A percentile compares a stretch with the other conserved stretches of the same genome.
These are phyloP conservation scores for Plebejus melissa DNA, from an alignment of 2,888 invertebrate genomes.

Conservation along the genomic window DNA sequence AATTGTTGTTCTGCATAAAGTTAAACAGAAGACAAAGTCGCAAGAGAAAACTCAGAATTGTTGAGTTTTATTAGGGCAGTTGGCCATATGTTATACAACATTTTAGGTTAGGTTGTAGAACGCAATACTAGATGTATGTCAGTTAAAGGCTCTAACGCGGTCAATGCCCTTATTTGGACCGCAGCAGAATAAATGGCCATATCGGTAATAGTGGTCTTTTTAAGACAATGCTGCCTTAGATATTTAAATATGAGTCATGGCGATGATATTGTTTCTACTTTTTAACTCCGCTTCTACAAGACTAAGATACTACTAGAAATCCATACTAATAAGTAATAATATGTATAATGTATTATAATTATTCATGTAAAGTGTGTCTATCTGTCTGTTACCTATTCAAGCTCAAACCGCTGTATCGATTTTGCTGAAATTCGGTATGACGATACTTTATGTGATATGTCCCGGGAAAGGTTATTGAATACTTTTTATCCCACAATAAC, in stretches of 20 bases:
- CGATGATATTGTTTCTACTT: not conserved
- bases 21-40: not conserved
- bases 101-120: conserved; percentile 1
- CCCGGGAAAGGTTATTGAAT: no score
- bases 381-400: no score
- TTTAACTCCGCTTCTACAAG: not conserved
- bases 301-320: no score
- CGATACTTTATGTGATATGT: no score
- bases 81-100: not conserved
- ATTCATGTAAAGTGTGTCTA: no score
- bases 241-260: not conserved
- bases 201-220: not conserved
- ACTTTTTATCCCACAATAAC: no score
- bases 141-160: conserved; percentile 26
- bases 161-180: conserved; percentile 23
- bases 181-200: not conserved
- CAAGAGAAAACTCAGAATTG: not conserved
- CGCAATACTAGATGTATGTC: conserved; percentile 17
- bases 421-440: no score
- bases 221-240: conserved; percentile 32
- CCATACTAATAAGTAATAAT: no score
- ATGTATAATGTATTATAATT: no score
- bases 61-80: not conserved
- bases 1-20: no score
- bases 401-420: no score